Base-by-base conservation (phyloP, 2,888 invertebrate genomes). In the Cepaea hortensis region DNA sequence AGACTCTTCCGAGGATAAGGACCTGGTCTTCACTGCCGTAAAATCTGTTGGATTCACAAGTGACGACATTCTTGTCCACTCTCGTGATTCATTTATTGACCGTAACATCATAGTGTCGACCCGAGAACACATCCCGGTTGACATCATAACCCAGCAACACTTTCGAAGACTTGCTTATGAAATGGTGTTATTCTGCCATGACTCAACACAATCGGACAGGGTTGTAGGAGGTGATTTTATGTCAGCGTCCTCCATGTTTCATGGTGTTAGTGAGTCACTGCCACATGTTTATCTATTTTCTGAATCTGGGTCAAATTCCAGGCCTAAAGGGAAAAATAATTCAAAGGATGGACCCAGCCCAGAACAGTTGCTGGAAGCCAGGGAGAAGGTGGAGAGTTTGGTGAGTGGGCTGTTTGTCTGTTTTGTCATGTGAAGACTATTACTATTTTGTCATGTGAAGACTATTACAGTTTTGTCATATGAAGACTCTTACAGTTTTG, bases 61-160 rank as follows among this genome's bases (percentile, higher is more conserved):
- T 61, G 86, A 86, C 76, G 86, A 86, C 50, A 85, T 85, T 50
- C 85, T 85, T 77, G 77, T 85, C 35, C 55, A 68, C n/a, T n/a
- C n/a, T 20, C 4, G 18, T 23, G 70, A 20, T 73, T 61, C 70
- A 15, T 82, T 82, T 50, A 23, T 23, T 15, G 55, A 73, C 50
- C n/a, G 18, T n/a, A 82, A 18, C 15, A 81, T 9, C 2, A 61
- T 6, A 48, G 7, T 46, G 35, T 82, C 82, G 3, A n/a, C 48
- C 13, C 65, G 85, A 70, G 85, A 85, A 68, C 65, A 79, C 13
- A 79, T 85, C n/a, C 23, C 85, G 2, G 48, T 85, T 5, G 85
- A 77, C 70, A 55, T 85, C 48, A 48, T 85, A 0, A 85, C 77
- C 20, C 50, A 50, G 15, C 55, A 65, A 3, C 18, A 68, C 35